phyloP scores from a whole-genome alignment of 1,140 invertebrate species.

The Eueides isabella region DNA sequence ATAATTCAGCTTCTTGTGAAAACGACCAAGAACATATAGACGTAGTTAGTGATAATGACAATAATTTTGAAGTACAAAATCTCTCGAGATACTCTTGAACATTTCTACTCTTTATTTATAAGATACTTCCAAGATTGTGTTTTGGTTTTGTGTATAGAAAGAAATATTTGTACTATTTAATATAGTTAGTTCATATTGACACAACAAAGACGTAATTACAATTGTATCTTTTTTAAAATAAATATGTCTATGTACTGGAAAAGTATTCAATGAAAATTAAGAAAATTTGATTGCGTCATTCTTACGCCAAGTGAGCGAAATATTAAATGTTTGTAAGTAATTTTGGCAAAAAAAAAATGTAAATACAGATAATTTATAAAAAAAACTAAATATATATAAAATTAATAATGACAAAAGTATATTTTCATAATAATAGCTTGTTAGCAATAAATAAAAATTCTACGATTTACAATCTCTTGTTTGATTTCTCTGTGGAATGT shows the following conservation, averaged over 20 bases:
- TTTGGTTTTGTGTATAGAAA: not conserved
- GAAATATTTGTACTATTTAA: not conserved
- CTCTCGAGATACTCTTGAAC: constrained; percentile 58
- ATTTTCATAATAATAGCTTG: constrained; percentile 60
- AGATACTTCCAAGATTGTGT: not conserved
- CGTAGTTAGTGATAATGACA: constrained; percentile 72
- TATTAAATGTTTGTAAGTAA: not conserved
- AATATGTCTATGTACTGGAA: too few relatives aligned
- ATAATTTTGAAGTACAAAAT: constrained; percentile 60
- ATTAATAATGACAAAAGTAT: constrained; percentile 40
- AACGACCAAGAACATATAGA: constrained; percentile 74
- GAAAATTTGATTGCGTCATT: too few relatives aligned
- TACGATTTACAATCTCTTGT: constrained; percentile 47
- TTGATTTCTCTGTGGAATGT: constrained; percentile 43
- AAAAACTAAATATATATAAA: constrained; percentile 13
- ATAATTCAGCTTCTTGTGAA: constrained; percentile 57
- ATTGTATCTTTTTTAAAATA: too few relatives aligned
- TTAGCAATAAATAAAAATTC: constrained; percentile 62
- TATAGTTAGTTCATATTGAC: too few relatives aligned
- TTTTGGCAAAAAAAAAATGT: not conserved
- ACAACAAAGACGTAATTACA: too few relatives aligned
- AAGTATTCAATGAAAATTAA: too few relatives aligned
- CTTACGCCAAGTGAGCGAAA: not conserved
- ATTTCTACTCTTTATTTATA: constrained; percentile 7
- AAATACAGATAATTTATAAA: constrained; percentile 34